phyloP scores from a whole-genome alignment of 2,888 invertebrate species.

The Erebia epiphron region DNA sequence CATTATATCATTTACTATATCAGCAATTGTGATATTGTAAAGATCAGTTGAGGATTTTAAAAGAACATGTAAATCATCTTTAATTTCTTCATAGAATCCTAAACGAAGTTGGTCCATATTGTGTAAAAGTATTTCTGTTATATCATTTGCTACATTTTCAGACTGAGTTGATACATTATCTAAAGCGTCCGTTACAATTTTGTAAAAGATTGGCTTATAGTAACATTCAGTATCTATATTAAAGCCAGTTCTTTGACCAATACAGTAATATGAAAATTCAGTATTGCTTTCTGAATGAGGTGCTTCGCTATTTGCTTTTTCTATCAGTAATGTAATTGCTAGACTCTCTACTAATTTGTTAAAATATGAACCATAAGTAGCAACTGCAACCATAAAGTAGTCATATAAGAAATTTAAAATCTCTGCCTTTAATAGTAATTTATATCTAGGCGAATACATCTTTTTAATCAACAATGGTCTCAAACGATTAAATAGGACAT shows the following conservation, averaged over 20 bases:
- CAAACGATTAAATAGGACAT: conserved; percentile 39
- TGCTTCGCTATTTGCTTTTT: conserved; percentile 16
- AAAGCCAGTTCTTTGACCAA: not conserved
- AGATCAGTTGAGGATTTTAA: conserved; percentile 27
- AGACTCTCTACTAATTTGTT: conserved; percentile 25
- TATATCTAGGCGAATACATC: conserved; percentile 39
- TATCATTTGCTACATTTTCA: conserved; percentile 20
- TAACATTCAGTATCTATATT: conserved; percentile 5
- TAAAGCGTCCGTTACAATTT: conserved; percentile 22
- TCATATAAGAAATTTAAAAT: conserved; percentile 48
- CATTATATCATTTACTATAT: conserved; percentile 16
- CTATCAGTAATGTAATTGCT: conserved; percentile 19
- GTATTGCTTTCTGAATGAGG: not conserved
- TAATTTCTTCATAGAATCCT: conserved; percentile 13
- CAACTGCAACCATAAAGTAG: conserved; percentile 38
- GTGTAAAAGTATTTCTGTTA: conserved; percentile 23
- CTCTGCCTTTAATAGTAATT: conserved; percentile 47
- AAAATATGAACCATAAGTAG: not conserved
- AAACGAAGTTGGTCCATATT: conserved; percentile 10
- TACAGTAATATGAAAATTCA: conserved; percentile 2
- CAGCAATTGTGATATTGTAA: conserved; percentile 3
- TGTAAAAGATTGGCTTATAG: conserved; percentile 18
- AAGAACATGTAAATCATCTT: conserved; percentile 23
- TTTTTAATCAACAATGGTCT: conserved; percentile 36
- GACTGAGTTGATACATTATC: conserved; percentile 3